Evolutionary conservation across 2,888 invertebrate species (phyloP), one percentile per base, ranked within the genome.

Genomic region (Argynnis bischoffii): DNA sequence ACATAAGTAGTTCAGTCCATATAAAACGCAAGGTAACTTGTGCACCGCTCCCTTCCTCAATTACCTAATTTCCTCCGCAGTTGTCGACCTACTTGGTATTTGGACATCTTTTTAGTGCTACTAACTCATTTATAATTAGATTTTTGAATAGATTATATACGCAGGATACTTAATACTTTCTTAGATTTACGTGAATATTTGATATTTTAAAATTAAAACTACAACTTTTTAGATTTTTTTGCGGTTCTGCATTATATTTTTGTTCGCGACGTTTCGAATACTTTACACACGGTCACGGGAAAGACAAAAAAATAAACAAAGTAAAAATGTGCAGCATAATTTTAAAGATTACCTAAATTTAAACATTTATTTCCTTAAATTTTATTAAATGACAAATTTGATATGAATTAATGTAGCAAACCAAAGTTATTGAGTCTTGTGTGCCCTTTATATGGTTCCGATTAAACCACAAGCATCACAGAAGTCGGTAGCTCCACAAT

Each of bases 21-120:
- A 50, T 69, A 63, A 67, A 57, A 72, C 55, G 69, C 64, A 69
- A 70, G 64, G 72, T 71, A 72, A 55, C 63, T 68, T 55, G 66
- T 60, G 47, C 78, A 78, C 84, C 86, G 81, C 86, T 89, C 89
- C 88, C 88, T 87, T 89, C 88, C 87, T 88, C 87, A 87, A 89
- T 90, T 89, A 88, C 89, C 85, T 86, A 89, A 89, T 89, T 86
- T 89, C 85, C 87, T 87, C 78, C 80, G 80, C 83, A 83, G 84
- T 81, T 84, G 81, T 81, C 83, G 84, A 82, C 84, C 82, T 79
- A 83, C 76, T 51, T 67, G 71, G 65, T 67, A 69, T 70, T 64
- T 63, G 63, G 56, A 57, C 56, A 68, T 69, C 35, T 72, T 77
- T 67, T 46, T 31, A 18, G 18, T 18, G 31, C 5, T 31, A 16